A percentile compares a stretch with the other conserved stretches of the same genome.
These are phyloP conservation scores for Xiphias gladius DNA, from an alignment of 2,113 vertebrate genomes.

Conservation along the genomic window DNA sequence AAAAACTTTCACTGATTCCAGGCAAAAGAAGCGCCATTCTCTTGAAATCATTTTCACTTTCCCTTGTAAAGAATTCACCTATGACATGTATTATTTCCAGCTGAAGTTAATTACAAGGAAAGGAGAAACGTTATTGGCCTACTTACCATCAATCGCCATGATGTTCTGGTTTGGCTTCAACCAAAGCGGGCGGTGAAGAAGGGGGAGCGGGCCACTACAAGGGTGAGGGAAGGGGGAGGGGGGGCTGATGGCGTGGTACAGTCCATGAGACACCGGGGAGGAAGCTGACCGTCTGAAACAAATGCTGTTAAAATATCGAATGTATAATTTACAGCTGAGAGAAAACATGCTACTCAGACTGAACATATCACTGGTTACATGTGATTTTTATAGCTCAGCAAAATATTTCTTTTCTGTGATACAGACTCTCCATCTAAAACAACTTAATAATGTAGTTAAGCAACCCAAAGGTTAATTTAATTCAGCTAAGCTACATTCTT, in stretches of 20 bases:
- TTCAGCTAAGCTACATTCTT: neutral
- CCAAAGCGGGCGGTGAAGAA: constrained; percentile 77
- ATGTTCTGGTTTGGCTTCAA: constrained; percentile 89
- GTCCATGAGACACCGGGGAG: constrained; percentile 26
- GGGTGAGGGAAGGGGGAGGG: constrained; percentile 10
- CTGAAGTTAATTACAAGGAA: constrained; percentile 58
- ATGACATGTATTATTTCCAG: constrained; percentile 12
- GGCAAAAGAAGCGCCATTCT: neutral
- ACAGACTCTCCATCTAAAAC: neutral
- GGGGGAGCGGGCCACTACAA: constrained; percentile 62
- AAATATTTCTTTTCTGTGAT: neutral
- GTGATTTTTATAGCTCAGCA: neutral
- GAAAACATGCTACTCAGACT: neutral
- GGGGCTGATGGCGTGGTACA: constrained; percentile 51
- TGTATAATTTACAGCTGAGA: neutral
- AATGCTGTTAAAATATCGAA: neutral
- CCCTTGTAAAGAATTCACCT: neutral
- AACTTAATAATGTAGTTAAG: neutral
- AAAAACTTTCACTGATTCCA: constrained; percentile 5
- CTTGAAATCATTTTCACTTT: neutral
- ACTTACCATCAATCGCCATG: constrained; percentile 97
- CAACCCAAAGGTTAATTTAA: neutral
- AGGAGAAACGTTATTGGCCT: constrained; percentile 86
- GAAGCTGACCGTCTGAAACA: neutral
- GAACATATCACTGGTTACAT: neutral